These are phyloP conservation scores for Aleiodes sp. DNA, from an alignment of 1,140 invertebrate species.

Conservation along the genomic window DNA sequence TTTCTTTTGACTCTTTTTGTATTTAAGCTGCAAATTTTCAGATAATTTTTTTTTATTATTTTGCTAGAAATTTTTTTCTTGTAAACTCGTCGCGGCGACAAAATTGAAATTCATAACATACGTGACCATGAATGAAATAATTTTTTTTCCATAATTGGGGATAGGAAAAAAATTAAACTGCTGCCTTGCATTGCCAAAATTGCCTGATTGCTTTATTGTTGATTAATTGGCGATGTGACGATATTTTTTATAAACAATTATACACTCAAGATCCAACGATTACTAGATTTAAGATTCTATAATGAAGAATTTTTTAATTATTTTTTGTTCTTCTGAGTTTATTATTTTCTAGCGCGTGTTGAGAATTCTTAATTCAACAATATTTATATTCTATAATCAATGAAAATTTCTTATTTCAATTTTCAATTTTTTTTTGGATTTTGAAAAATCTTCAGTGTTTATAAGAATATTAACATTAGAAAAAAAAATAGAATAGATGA, in stretches of 20 bases:
- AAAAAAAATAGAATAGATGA: too few relatives aligned
- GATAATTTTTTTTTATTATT: slow-evolving; percentile 8
- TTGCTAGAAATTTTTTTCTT: slow-evolving; percentile 21
- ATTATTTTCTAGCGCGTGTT: too few relatives aligned
- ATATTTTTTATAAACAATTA: slow-evolving; percentile 17
- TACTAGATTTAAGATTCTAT: background rate
- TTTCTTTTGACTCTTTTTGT: slow-evolving; percentile 44
- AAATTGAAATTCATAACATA: background rate
- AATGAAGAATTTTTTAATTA: background rate
- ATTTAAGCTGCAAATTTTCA: slow-evolving; percentile 24
- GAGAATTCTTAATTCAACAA: background rate
- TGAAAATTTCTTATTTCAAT: too few relatives aligned
- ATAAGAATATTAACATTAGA: too few relatives aligned
- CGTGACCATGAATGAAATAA: slow-evolving; percentile 30
- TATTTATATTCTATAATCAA: too few relatives aligned
- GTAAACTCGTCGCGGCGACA: slow-evolving; percentile 15
- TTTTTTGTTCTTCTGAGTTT: too few relatives aligned
- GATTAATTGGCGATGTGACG: slow-evolving; percentile 8
- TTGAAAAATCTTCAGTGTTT: too few relatives aligned
- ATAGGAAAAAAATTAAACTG: slow-evolving; percentile 30
- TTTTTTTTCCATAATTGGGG: slow-evolving; percentile 16
- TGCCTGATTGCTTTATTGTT: slow-evolving; percentile 14
- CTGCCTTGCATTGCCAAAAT: slow-evolving; percentile 58
- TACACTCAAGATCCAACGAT: slow-evolving; percentile 8
- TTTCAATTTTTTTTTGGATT: too few relatives aligned